Conservation (phyloP, 1,140 invertebrate species). For the Gryllus bimaculatus region DNA sequence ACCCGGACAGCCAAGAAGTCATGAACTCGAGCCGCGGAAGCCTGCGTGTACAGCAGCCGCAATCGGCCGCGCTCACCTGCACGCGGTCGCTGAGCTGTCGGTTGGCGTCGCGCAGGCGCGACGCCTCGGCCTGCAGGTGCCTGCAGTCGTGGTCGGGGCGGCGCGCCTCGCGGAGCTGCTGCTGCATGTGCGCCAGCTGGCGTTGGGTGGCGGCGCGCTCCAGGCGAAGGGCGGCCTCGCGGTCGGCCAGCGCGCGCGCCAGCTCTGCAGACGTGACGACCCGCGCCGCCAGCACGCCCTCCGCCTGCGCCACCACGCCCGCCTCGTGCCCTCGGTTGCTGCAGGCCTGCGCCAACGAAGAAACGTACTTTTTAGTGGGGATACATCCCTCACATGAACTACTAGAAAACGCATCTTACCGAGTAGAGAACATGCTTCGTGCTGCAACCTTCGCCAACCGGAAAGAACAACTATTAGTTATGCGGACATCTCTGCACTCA, state of each 20-base stretch:
- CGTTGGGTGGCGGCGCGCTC: not conserved
- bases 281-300: not conserved
- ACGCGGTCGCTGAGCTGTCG: not conserved
- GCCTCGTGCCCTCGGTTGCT: no score
- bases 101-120: constrained; percentile 1
- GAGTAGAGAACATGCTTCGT: no score
- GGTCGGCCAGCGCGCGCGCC: not conserved
- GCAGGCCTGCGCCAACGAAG: no score
- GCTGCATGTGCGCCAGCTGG: not conserved
- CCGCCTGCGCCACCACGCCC: not conserved
- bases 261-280: not conserved
- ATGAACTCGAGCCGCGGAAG: no score
- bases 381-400: no score
- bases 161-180: not conserved
- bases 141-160: not conserved
- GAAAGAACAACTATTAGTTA: no score
- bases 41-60: no score
- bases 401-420: no score
- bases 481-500: no score
- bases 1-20: no score
- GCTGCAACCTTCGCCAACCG: no score
- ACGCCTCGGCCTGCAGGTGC: not conserved
- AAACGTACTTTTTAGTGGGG: no score
- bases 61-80: not conserved
- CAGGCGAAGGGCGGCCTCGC: not conserved